Evolutionary conservation across 2,888 invertebrate genomes (phyloP), one percentile per base, ranked within the genome.

Genomic region (Saturnia japonica): DNA sequence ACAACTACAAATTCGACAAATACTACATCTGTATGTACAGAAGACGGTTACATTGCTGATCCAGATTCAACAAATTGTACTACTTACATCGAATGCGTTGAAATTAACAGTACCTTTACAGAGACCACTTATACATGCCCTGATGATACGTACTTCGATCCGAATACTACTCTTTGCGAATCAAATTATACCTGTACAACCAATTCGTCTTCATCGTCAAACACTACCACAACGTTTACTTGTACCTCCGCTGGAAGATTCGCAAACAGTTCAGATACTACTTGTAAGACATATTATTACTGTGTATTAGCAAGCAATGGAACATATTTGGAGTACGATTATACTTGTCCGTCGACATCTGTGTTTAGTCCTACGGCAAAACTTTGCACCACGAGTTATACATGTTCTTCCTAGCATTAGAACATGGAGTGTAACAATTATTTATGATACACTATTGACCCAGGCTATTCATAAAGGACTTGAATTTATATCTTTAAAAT

Each of bases 331-430:
- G 78, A 87, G 72, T 91, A 90, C 67, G 72, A 80, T 3, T 94
- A 93, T 72, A 91, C 89, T 0, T 94, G 94, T 73, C 92, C 93
- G 0, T 75, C 81, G 9, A 88, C 89, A 4, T 92, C 93, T 1
- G 82, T 89, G 3, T 94, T 94, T 74, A 91, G 82, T 81, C 93
- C 94, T 0, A 76, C 73, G 2, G 66, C 84, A n/a, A 74, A 71
- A 16, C 16, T 86, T 22, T 94, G 94, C 76, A 93, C 94, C 6
- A 79, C 88, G 1, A 78, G 74, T 42, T 94, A 94, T 72, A 86
- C 81, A 16, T 94, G 94, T 80, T 76, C 77, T 69, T 76, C 76
- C 66, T 78, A 76, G 71, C 54, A 68, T 19, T 66, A 25, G 34
- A 40, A 40, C 28, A 28, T 64, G 40, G 19, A 2, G 9, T 40